Evolutionary conservation across 2,113 vertebrate species (phyloP).

Genomic region (Gorsachius goisagi): DNA sequence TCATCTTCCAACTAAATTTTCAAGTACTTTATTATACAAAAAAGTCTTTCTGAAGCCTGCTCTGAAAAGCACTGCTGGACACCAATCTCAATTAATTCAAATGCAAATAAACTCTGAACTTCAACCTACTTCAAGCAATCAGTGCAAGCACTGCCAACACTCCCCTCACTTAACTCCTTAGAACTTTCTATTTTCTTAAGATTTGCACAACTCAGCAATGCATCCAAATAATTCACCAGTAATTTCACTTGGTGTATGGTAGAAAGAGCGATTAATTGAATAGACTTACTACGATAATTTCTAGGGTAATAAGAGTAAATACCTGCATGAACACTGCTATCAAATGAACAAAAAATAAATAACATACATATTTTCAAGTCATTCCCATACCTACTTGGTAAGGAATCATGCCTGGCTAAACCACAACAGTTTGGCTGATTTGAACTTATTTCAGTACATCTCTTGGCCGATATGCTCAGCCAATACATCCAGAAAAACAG

Average conservation of each 20-base stretch:
- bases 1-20: conserved; percentile 25
- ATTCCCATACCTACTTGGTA: not conserved
- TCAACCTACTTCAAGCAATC: conserved; percentile 31
- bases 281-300: not conserved
- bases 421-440: not conserved
- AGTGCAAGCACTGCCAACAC: not conserved
- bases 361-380: not conserved
- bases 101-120: conserved; percentile 59
- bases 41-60: conserved; percentile 19
- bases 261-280: not conserved
- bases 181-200: not conserved
- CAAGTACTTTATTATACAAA: conserved; percentile 44
- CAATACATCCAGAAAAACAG: not conserved
- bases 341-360: not conserved
- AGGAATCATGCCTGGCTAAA: not conserved
- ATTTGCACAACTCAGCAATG: not conserved
- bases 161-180: conserved; percentile 32
- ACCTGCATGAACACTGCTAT: not conserved
- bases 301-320: not conserved
- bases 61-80: conserved; percentile 38
- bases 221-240: not conserved
- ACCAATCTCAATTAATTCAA: conserved; percentile 58
- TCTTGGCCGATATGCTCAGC: not conserved
- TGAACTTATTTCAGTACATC: not conserved
- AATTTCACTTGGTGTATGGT: not conserved